Conservation (phyloP, 2,113 vertebrate genomes). For the Brienomyrus longianalis region DNA sequence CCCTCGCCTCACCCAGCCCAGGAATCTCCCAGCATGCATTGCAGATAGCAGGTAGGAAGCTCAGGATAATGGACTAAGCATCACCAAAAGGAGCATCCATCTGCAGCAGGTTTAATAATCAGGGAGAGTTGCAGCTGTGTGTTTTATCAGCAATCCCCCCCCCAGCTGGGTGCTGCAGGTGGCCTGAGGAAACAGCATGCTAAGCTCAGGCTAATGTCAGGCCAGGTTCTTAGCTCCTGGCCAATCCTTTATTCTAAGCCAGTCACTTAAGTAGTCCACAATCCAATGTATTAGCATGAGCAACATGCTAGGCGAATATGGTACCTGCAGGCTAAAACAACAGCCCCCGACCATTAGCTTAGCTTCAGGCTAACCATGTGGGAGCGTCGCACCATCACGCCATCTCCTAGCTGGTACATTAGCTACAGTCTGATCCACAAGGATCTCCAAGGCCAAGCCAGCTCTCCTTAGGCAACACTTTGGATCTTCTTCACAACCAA, state of each 20-base stretch:
- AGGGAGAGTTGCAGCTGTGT: not conserved
- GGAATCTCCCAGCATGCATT: not conserved
- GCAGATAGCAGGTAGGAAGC: not conserved
- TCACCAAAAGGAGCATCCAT: not conserved
- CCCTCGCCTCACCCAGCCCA: not conserved
- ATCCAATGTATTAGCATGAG: not conserved
- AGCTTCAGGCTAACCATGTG: not conserved
- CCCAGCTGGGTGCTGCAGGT: not conserved
- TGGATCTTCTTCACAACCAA: not conserved
- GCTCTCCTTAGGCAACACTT: not conserved
- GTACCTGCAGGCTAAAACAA: not conserved
- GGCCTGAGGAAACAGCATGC: not conserved
- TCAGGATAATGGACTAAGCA: not conserved
- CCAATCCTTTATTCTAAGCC: not conserved
- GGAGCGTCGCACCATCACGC: not conserved
- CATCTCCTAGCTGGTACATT: not conserved
- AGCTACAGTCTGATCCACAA: not conserved
- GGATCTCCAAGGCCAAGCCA: not conserved
- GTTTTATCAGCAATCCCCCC: not conserved
- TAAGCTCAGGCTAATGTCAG: not conserved
- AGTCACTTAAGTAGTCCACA: not conserved
- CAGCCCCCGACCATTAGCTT: not conserved
- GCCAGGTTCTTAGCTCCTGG: not conserved
- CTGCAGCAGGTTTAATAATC: not conserved
- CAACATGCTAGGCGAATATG: not conserved